phyloP scores from a whole-genome alignment of 2,797 vertebrate species.

The Gymnoscopelus microlampas region DNA sequence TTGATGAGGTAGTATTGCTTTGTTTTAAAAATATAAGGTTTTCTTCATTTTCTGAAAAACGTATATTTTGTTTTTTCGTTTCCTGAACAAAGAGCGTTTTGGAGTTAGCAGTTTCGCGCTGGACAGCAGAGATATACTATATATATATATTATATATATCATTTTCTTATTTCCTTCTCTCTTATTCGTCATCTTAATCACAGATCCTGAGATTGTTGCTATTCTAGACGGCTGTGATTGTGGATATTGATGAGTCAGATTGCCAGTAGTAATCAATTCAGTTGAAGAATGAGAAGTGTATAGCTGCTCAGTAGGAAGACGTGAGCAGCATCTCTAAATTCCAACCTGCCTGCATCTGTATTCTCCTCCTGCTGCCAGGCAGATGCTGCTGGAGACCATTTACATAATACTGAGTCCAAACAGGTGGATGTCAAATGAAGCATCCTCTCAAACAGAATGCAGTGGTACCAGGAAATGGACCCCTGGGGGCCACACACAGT shows the following conservation, averaged over 20 bases:
- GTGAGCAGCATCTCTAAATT: slow-evolving; percentile 66
- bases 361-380: slow-evolving; percentile 52
- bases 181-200: slow-evolving; percentile 20
- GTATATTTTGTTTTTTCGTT: too few relatives aligned
- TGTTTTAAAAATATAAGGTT: too few relatives aligned
- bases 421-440: slow-evolving; percentile 63
- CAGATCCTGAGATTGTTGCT: slow-evolving; percentile 49
- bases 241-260: slow-evolving; percentile 73
- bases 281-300: slow-evolving; percentile 71
- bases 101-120: too few relatives aligned
- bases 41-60: too few relatives aligned
- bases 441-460: slow-evolving; percentile 50
- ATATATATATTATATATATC: too few relatives aligned
- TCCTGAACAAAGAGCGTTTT: too few relatives aligned
- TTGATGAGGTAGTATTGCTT: too few relatives aligned
- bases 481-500: too few relatives aligned
- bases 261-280: slow-evolving; percentile 73
- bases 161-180: not conserved
- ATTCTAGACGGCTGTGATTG: slow-evolving; percentile 56
- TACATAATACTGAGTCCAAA: slow-evolving; percentile 62
- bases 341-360: slow-evolving; percentile 57
- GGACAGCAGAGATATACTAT: too few relatives aligned
- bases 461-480: slow-evolving; percentile 42
- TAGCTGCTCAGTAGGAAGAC: slow-evolving; percentile 56
- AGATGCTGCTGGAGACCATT: slow-evolving; percentile 70